Evolutionary conservation across 2,113 vertebrate species (phyloP), one percentile per base, ranked within the genome.

Genomic region (Sinosuthora webbiana): DNA sequence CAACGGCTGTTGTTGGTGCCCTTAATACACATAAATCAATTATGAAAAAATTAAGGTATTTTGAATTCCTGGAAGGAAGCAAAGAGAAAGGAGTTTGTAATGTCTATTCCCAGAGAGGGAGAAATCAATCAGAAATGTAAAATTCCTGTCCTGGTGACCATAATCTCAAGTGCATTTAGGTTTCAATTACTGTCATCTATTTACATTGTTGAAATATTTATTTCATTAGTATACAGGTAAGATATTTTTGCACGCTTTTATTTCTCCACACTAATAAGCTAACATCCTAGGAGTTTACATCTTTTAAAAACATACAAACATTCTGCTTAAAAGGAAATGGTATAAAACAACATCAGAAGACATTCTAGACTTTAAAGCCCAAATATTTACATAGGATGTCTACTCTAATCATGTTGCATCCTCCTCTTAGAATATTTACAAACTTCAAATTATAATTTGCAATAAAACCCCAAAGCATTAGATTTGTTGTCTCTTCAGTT

Each of bases 351-450:
- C 71, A 90, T 37, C 73, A 91, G 31, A 91, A 56, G 16, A 77
- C 52, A 93, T 53, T 60, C 52, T 52, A 60, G 68, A 80, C 60
- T 70, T 81, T 19, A 59, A 81, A 86, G 5, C 3, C 16, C 25
- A 87, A 92, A 93, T 88, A 83, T 94, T 94, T 96, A 92, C 44
- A 78, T 10, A 60, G 35, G n/a, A n/a, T 84, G 37, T 78, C 35
- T 50, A 42, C 22, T 67, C 49, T 62, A 90, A 33, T 62, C 68
- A 70, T 27, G 28, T 52, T 92, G 65, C 31, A 71, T 63, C 52
- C 44, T 89, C 55, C 55, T 95, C 87, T 80, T 64, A 64, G 4
- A 83, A 50, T 69, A 93, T 82, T 93, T 91, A 95, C 69, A 94
- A 95, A 89, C 37, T 74, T 67, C 24, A 45, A 77, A 67, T 69